A percentile compares a stretch with the other conserved stretches of the same genome.
These are phyloP conservation scores for Ptychadena robeensis DNA, from an alignment of 2,797 vertebrate species.

Conservation along the genomic window DNA sequence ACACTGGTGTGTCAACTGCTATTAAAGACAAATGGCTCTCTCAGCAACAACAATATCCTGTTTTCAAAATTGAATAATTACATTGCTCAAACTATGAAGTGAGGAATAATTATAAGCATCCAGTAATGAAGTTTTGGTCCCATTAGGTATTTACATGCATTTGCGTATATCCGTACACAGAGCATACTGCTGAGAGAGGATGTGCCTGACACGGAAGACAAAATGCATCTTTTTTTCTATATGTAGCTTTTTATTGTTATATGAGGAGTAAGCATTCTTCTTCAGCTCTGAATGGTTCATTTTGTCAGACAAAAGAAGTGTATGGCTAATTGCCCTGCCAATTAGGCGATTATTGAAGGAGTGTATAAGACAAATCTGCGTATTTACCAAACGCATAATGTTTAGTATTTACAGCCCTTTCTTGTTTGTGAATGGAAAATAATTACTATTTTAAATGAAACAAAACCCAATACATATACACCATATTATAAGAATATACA, in stretches of 20 bases:
- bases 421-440: not conserved
- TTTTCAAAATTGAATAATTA: conserved; percentile 67
- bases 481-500: too few relatives aligned
- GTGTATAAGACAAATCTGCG: not conserved
- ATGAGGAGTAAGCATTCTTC: conserved; percentile 4
- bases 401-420: not conserved
- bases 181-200: conserved; percentile 37
- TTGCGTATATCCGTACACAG: conserved; percentile 46
- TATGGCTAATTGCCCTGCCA: conserved; percentile 13
- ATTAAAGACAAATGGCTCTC: conserved; percentile 69
- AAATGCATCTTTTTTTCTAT: not conserved
- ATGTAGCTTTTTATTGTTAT: not conserved
- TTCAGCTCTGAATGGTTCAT: conserved; percentile 2
- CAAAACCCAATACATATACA: not conserved
- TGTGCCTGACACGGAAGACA: conserved; percentile 5
- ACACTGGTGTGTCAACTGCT: conserved; percentile 62
- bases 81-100: conserved; percentile 63
- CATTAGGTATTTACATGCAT: conserved; percentile 48
- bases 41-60: conserved; percentile 70
- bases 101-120: conserved; percentile 69
- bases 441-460: not conserved
- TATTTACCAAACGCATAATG: conserved; percentile 25
- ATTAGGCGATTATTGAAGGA: conserved; percentile 34
- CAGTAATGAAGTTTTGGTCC: conserved; percentile 61
- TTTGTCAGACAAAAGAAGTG: not conserved